Conservation (phyloP, 2,888 invertebrate genomes). For the Ellobium chinense region DNA sequence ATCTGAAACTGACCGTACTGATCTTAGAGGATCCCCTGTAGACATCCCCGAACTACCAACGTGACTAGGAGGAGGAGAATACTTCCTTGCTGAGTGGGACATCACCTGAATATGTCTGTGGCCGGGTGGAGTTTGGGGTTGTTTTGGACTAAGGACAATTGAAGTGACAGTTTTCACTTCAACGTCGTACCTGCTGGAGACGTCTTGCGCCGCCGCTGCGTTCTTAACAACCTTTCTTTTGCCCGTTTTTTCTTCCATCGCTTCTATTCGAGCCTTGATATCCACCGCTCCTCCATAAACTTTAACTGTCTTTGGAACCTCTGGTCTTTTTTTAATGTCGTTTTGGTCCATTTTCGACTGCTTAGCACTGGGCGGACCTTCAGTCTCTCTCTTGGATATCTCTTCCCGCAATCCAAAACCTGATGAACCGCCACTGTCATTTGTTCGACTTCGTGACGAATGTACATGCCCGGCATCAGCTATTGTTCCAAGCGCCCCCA, state of each 20-base stretch:
- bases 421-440: too few species aligned
- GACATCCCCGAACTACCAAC: not conserved
- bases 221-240: not conserved
- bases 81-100: not conserved
- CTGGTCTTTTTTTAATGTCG: not conserved
- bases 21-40: not conserved
- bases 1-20: constrained; percentile 6
- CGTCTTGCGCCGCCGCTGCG: not conserved
- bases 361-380: not conserved
- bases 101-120: not conserved
- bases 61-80: not conserved
- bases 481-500: not conserved
- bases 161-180: not conserved
- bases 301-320: not conserved
- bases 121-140: not conserved
- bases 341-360: not conserved
- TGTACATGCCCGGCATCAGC: not conserved
- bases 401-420: too few species aligned
- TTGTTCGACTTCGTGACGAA: not conserved
- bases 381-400: not conserved
- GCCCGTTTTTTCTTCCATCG: not conserved
- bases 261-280: not conserved
- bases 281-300: not conserved
- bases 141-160: not conserved
- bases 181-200: too few species aligned